phyloP scores from a whole-genome alignment of 2,113 vertebrate genomes.

The Notothenia coriiceps region DNA sequence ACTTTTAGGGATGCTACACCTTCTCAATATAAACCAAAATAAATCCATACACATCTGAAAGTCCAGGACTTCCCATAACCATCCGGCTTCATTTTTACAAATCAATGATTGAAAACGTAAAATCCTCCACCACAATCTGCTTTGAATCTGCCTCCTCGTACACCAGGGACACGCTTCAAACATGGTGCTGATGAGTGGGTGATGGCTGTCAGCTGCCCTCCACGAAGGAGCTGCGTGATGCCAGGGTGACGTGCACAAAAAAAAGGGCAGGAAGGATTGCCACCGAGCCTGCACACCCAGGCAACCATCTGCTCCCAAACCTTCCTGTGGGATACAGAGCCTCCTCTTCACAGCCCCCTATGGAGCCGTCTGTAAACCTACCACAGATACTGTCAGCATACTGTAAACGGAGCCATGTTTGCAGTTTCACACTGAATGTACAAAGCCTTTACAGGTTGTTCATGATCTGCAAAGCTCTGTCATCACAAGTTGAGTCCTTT shows the following conservation, averaged over 20 bases:
- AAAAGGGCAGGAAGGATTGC: slow-evolving; percentile 49
- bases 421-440: not conserved
- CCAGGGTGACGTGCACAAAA: slow-evolving; percentile 47
- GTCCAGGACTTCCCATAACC: slow-evolving; percentile 6
- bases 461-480: not conserved
- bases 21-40: not conserved
- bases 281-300: slow-evolving; percentile 59
- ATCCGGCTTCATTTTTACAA: slow-evolving; percentile 30
- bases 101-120: slow-evolving; percentile 36
- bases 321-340: slow-evolving; percentile 47
- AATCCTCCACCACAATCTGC: slow-evolving; percentile 58
- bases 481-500: not conserved
- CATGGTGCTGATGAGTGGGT: slow-evolving; percentile 54
- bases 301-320: slow-evolving; percentile 75
- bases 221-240: slow-evolving; percentile 58
- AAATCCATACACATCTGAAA: not conserved
- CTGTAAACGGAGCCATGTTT: slow-evolving; percentile 36
- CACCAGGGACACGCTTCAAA: slow-evolving; percentile 54
- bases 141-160: slow-evolving; percentile 58
- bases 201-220: slow-evolving; percentile 67
- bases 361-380: slow-evolving; percentile 37
- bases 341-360: slow-evolving; percentile 46
- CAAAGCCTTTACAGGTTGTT: slow-evolving; percentile 4
- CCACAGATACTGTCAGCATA: slow-evolving; percentile 28
- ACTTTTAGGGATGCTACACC: not conserved